Percentiles rank a stretch among this genome's conserved stretches.
These are phyloP conservation scores for Echinops telfairi DNA, from an alignment of 2,113 vertebrate species.

Conservation along the genomic window DNA sequence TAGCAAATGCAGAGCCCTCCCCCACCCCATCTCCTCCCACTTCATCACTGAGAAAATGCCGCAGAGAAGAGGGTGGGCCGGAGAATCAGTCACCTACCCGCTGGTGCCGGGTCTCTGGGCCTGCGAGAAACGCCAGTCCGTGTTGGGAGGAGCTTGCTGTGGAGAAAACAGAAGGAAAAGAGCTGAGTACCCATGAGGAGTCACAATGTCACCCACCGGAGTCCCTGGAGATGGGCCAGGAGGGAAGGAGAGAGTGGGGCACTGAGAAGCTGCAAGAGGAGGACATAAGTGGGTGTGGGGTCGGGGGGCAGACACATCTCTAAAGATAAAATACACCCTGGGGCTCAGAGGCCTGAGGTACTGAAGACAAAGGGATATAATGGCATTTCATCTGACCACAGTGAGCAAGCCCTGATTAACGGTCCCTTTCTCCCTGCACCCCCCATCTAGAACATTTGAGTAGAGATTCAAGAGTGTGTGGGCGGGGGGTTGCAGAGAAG, in stretches of 20 bases:
- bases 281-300: background rate
- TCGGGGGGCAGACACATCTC: background rate
- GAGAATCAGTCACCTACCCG: constrained; percentile 91
- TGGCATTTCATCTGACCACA: constrained; percentile 13
- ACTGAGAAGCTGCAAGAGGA: background rate
- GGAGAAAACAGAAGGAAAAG: constrained; percentile 85
- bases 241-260: background rate
- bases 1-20: constrained; percentile 59
- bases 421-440: background rate
- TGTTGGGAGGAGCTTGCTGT: constrained; percentile 98
- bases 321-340: background rate
- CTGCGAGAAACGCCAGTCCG: constrained; percentile 98
- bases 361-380: background rate
- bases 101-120: constrained; percentile 98
- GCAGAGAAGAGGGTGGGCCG: constrained; percentile 74
- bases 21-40: constrained; percentile 49
- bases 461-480: constrained; percentile 35
- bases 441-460: background rate
- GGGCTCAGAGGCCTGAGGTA: constrained; percentile 9
- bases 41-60: constrained; percentile 72
- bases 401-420: background rate
- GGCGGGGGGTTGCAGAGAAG: background rate
- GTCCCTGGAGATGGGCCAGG: background rate
- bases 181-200: constrained; percentile 60
- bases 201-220: background rate